Evolutionary conservation across 1,140 invertebrate genomes (phyloP).

Genomic region (Drosophila sucinea): DNA sequence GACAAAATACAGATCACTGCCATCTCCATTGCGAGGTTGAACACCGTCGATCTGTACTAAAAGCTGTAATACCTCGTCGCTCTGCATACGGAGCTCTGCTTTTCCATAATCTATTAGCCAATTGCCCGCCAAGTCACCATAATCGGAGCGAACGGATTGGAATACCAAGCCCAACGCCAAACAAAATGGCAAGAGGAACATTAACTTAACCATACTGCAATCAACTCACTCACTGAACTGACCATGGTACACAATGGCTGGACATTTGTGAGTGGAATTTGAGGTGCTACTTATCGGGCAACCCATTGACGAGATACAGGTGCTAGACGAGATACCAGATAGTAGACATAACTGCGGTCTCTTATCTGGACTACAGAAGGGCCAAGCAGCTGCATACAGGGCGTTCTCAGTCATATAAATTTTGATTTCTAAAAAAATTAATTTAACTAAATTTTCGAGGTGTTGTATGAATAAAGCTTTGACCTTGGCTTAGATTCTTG

Average conservation of each 20-base stretch:
- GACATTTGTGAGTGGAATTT: constrained; percentile 8
- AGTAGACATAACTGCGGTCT: neutral
- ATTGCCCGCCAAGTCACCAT: constrained; percentile 50
- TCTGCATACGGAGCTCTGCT: constrained; percentile 6
- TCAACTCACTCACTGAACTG: neutral
- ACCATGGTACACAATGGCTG: neutral
- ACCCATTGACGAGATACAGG: constrained; percentile 4
- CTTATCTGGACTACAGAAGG: neutral
- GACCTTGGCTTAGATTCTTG: no score
- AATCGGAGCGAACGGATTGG: constrained; percentile 12
- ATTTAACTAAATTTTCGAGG: no score
- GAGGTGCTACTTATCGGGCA: neutral
- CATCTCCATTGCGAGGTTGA: neutral
- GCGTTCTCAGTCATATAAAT: neutral
- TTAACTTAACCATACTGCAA: constrained; percentile 1
- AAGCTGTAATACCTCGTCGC: neutral
- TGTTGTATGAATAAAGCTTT: no score
- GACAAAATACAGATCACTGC: constrained; percentile 13
- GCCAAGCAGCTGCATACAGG: neutral
- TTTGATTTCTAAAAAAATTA: no score
- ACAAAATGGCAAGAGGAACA: neutral
- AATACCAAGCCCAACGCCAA: neutral
- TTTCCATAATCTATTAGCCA: constrained; percentile 46
- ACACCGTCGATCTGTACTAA: constrained; percentile 32
- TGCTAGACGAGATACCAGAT: neutral